phyloP scores from a whole-genome alignment of 2,113 vertebrate species.

The Guaruba guarouba region DNA sequence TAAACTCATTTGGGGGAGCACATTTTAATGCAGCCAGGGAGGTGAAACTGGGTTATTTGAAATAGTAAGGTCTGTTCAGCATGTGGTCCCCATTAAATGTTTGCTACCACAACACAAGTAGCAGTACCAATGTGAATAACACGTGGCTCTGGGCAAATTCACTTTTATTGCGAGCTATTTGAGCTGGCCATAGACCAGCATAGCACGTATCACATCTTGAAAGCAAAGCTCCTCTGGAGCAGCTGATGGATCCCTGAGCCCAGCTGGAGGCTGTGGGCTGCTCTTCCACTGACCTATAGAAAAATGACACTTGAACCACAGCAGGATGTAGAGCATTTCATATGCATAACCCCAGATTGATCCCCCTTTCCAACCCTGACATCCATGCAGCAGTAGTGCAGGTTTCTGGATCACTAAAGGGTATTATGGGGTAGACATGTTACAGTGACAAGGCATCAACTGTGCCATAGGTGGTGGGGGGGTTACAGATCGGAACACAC shows the following conservation, averaged over 20 bases:
- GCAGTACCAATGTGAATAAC: not conserved
- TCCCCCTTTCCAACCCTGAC: not conserved
- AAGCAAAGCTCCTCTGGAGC: not conserved
- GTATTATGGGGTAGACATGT: not conserved
- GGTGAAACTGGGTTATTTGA: not conserved
- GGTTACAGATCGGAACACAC: too few relatives aligned
- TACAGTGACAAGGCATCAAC: not conserved
- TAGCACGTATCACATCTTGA: rapidly evolving
- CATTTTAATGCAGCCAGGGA: not conserved
- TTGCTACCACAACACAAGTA: not conserved
- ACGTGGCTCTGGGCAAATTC: rapidly evolving
- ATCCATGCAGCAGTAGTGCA: not conserved
- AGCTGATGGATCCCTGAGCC: not conserved
- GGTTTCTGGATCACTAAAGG: not conserved
- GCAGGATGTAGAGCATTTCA: not conserved
- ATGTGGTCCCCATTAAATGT: too few relatives aligned
- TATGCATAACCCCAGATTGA: not conserved
- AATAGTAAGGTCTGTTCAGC: not conserved
- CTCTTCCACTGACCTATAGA: too few relatives aligned
- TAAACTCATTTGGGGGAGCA: not conserved
- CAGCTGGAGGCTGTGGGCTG: not conserved
- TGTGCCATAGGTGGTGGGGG: not conserved
- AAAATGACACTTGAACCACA: not conserved
- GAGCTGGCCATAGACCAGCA: not conserved
- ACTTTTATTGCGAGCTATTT: rapidly evolving